Base-by-base conservation (phyloP, 2,797 vertebrate genomes). In the Parotocinclus haroldoi region DNA sequence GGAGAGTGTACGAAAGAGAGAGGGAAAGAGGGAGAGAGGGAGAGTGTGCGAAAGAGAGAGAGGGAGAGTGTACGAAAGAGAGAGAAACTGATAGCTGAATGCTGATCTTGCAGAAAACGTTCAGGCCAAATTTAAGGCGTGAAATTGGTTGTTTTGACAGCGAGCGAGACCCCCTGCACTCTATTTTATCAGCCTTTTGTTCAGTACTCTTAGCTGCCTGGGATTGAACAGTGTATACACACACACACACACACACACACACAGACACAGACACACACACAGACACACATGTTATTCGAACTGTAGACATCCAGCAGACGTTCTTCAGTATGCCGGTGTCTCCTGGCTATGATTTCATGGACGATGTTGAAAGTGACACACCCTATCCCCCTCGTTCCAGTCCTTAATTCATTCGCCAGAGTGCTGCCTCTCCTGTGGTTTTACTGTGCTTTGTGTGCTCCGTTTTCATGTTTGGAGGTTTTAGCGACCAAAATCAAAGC, bases 81-180 rank as follows among this genome's bases (percentile, higher is more conserved):
- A 38, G 64, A 19, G 7, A 17, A 40, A 18, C 50, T 55, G 40
- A 62, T 39, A 18, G 59, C 36, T 58, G 69, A 74, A 68, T 73
- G 80, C 78, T 80, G 77, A 80, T 77, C 42, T 58, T 68, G 78
- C 78, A 75, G 48, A 73, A 72, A 67, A 27, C 16, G 40, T 57
- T 65, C 63, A 37, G 61, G 61, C 71, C 58, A 54, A 74, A 73
- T 76, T 77, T 71, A 67, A 66, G 73, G 71, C 73, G 73, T 71
- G 67, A 74, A 74, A 75, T 73, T 75, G 75, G 45, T 66, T 76
- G 75, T 74, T 79, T 70, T 78, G 75, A 80, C 75, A 73, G 68
- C 44, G 40, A 16, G 40, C 44, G 69, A 66, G 72, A 73, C 72
- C 72, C 71, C 69, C 69, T 66, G 72, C 72, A 66, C 72, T 67